Percentiles rank a stretch among this genome's conserved stretches.
Conservation (phyloP, 2,797 vertebrate species). For the Enteromius afrohamiltoni region DNA sequence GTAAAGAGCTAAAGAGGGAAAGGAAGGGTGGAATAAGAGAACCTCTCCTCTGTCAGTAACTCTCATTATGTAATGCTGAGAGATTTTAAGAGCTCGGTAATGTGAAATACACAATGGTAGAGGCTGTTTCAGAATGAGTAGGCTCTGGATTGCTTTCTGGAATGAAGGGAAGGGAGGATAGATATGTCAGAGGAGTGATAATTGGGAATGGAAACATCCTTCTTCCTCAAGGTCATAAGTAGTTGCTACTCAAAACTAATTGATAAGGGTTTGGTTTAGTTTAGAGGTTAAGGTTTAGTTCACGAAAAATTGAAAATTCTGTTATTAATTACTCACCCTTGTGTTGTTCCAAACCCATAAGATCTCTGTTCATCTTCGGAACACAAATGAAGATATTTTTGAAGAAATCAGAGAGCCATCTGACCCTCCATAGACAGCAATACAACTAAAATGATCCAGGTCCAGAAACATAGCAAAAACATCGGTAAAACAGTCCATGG, state of each 20-base stretch:
- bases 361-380: too few relatives aligned
- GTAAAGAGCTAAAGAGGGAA: constrained; percentile 18
- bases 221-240: not conserved
- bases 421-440: too few relatives aligned
- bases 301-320: too few relatives aligned
- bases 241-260: not conserved
- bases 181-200: constrained; percentile 25
- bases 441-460: too few relatives aligned
- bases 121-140: constrained; percentile 60
- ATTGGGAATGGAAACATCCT: not conserved
- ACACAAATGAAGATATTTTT: too few relatives aligned
- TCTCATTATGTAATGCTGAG: constrained; percentile 71
- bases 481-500: too few relatives aligned
- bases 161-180: constrained; percentile 7
- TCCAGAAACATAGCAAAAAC: too few relatives aligned
- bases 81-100: constrained; percentile 62
- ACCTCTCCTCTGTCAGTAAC: constrained; percentile 55
- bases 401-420: too few relatives aligned
- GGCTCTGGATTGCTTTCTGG: constrained; percentile 62
- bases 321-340: too few relatives aligned
- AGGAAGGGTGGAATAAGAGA: not conserved
- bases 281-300: not conserved
- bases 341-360: too few relatives aligned
- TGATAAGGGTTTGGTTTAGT: too few relatives aligned
- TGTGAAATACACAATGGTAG: constrained; percentile 67